These are phyloP conservation scores for Atlantisia rogersi DNA, from an alignment of 2,113 vertebrate species.

Conservation along the genomic window DNA sequence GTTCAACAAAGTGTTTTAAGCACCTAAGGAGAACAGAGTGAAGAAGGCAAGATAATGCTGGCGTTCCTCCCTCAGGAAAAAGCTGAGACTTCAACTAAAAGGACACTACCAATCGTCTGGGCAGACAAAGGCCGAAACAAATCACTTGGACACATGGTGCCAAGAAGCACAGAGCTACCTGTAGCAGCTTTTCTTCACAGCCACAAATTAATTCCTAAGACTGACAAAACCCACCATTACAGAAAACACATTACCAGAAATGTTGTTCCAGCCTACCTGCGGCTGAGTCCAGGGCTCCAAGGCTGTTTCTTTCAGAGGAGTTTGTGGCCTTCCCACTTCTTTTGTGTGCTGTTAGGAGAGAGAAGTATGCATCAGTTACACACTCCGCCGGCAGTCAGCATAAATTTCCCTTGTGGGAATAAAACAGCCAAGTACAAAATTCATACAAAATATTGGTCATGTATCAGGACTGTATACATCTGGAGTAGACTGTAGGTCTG, in stretches of 20 bases:
- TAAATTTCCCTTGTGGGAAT: neutral
- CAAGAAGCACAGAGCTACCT: neutral
- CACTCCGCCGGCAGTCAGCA: neutral
- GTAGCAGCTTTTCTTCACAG: neutral
- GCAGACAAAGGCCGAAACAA: neutral
- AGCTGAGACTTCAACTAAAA: neutral
- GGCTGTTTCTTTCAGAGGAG: conserved; percentile 70
- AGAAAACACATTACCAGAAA: neutral
- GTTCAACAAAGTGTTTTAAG: neutral
- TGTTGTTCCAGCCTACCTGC: conserved; percentile 57
- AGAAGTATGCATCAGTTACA: neutral
- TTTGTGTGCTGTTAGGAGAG: conserved; percentile 61
- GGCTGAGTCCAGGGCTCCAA: conserved; percentile 75
- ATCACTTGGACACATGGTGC: fast-evolving
- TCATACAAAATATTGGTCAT: neutral
- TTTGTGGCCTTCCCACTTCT: conserved; percentile 67
- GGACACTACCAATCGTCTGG: neutral
- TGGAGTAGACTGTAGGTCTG: neutral
- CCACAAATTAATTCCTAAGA: neutral
- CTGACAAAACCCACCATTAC: neutral
- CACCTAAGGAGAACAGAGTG: neutral
- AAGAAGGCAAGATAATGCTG: neutral
- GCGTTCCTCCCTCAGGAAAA: neutral
- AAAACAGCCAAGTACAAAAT: neutral
- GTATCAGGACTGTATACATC: neutral